phyloP scores from a whole-genome alignment of 2,113 vertebrate species.

The Erinaceus europaeus region DNA sequence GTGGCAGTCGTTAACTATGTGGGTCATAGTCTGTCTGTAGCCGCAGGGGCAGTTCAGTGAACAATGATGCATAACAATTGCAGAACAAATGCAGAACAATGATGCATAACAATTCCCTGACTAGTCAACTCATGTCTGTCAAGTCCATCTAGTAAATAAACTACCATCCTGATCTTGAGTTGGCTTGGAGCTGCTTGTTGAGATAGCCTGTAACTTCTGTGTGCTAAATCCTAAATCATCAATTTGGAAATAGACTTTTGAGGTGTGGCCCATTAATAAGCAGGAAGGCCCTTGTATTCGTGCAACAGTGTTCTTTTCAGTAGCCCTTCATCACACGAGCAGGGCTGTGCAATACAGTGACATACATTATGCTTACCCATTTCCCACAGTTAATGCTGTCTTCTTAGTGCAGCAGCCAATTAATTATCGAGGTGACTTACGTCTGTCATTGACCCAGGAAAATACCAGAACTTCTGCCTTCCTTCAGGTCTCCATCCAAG shows the following conservation, averaged over 20 bases:
- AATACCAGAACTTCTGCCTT: rapidly evolving
- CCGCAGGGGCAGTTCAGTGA: too few species aligned
- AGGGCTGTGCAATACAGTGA: background rate
- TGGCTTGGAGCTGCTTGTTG: too few species aligned
- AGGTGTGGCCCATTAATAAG: background rate
- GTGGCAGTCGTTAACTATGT: too few species aligned
- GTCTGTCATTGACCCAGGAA: background rate
- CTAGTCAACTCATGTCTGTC: too few species aligned
- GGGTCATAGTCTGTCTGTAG: too few species aligned
- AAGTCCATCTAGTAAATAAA: too few species aligned
- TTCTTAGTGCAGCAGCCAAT: background rate
- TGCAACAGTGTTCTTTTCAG: background rate
- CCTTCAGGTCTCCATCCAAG: background rate
- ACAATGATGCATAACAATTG: too few species aligned
- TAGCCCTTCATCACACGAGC: background rate
- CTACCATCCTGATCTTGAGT: too few species aligned
- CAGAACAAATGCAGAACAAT: too few species aligned
- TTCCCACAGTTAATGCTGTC: background rate
- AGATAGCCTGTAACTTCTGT: too few species aligned
- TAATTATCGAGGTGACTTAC: background rate
- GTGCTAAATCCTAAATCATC: background rate
- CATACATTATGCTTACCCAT: too few species aligned
- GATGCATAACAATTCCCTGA: too few species aligned
- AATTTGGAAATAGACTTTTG: background rate
- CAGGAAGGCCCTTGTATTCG: background rate